Conservation (phyloP, 2,888 invertebrate genomes). For the Synanthedon vespiformis region DNA sequence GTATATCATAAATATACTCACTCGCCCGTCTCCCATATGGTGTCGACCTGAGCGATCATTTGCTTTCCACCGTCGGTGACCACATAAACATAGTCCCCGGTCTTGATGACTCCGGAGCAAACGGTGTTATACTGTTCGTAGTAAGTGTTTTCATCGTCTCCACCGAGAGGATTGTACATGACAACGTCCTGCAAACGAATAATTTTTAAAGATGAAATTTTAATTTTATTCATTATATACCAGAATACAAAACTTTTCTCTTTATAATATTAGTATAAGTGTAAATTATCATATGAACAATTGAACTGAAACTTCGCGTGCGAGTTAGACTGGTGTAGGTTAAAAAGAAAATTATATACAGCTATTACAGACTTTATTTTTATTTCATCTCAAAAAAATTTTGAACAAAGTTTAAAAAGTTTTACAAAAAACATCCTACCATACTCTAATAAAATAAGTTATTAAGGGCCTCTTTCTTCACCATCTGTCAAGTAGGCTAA, state of each 20-base stretch:
- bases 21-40: constrained; percentile 93
- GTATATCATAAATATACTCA: constrained; percentile 51
- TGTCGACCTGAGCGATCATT: constrained; percentile 92
- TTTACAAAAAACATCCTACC: too few species aligned
- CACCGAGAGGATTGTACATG: constrained; percentile 74
- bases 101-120: constrained; percentile 85
- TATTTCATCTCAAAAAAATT: neutral
- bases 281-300: too few species aligned
- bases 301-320: too few species aligned
- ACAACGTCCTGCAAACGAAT: constrained; percentile 76
- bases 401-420: too few species aligned
- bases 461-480: too few species aligned
- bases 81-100: constrained; percentile 95
- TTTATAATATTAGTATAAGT: too few species aligned
- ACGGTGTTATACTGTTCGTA: constrained; percentile 94
- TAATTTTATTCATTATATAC: too few species aligned
- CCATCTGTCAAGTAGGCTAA: too few species aligned
- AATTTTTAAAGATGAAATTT: neutral
- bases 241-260: neutral
- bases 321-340: too few species aligned
- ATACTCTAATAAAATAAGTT: too few species aligned
- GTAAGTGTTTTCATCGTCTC: constrained; percentile 84
- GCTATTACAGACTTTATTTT: neutral
- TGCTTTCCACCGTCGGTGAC: constrained; percentile 91
- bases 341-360: too few species aligned